phyloP scores from a whole-genome alignment of 2,113 vertebrate genomes.

The Phycodurus eques region DNA sequence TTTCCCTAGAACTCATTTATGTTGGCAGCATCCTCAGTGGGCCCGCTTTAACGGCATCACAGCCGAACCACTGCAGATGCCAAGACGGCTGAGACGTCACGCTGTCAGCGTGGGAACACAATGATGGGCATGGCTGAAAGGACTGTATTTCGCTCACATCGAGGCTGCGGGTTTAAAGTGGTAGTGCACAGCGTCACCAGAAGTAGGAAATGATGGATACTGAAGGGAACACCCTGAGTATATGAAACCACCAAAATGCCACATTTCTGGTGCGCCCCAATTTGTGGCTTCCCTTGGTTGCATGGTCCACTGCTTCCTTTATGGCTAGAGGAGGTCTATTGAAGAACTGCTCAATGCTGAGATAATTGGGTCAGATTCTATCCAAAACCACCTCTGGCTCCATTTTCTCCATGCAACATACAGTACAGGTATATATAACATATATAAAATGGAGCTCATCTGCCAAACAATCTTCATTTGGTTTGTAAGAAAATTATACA shows the following conservation, averaged over 20 bases:
- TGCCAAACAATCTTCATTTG: too few relatives aligned
- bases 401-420: too few relatives aligned
- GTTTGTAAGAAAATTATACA: too few relatives aligned
- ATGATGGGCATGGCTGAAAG: slow-evolving; percentile 38
- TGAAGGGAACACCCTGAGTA: slow-evolving; percentile 28
- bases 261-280: slow-evolving; percentile 23
- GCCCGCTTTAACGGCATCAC: slow-evolving; percentile 52
- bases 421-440: too few relatives aligned
- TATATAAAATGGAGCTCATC: too few relatives aligned
- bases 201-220: slow-evolving; percentile 27
- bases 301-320: slow-evolving; percentile 22
- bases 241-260: slow-evolving; percentile 30
- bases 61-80: slow-evolving; percentile 60
- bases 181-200: slow-evolving; percentile 29
- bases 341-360: slow-evolving; percentile 14
- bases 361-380: slow-evolving; percentile 20
- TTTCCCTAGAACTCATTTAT: slow-evolving; percentile 46
- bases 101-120: slow-evolving; percentile 66
- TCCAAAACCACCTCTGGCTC: slow-evolving; percentile 11
- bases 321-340: slow-evolving; percentile 26
- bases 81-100: slow-evolving; percentile 43
- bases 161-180: slow-evolving; percentile 31
- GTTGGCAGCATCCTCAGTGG: slow-evolving; percentile 59
- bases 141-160: slow-evolving; percentile 42
- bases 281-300: slow-evolving; percentile 44